Percentiles rank a stretch among this genome's conserved stretches.
These are phyloP conservation scores for Hydrozoanthus tunicans DNA, from an alignment of 64 coral and sea anemone species.

Conservation along the genomic window DNA sequence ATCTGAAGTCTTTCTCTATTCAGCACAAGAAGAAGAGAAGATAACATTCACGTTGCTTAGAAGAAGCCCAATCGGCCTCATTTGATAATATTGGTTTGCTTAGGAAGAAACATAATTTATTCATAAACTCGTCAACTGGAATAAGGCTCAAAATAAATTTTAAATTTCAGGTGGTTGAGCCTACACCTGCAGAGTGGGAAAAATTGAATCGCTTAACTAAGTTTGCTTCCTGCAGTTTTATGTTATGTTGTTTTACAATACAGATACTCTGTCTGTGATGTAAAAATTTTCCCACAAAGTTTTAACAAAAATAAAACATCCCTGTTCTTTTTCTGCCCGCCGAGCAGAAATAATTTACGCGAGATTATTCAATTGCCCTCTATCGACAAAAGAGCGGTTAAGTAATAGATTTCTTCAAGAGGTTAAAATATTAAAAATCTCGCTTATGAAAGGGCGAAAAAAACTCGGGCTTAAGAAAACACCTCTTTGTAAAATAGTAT, in stretches of 20 bases:
- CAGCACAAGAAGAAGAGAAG: background rate
- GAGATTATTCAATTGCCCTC: background rate
- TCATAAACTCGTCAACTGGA: slow-evolving; percentile 15
- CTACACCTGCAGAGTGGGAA: slow-evolving; percentile 43
- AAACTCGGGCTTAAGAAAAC: slow-evolving; percentile 43
- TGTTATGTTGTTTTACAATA: slow-evolving; percentile 46
- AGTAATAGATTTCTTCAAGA: background rate
- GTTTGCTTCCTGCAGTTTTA: slow-evolving; percentile 53
- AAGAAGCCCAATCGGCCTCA: slow-evolving; percentile 6
- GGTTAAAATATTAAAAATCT: background rate
- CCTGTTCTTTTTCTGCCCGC: slow-evolving; percentile 37
- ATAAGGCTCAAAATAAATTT: slow-evolving; percentile 26
- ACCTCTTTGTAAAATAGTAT: slow-evolving; percentile 34
- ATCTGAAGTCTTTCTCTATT: background rate
- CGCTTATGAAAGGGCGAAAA: background rate
- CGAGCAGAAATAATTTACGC: slow-evolving; percentile 23
- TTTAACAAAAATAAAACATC: slow-evolving; percentile 24
- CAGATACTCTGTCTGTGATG: slow-evolving; percentile 29
- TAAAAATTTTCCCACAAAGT: slow-evolving; percentile 14
- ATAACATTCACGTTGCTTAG: background rate
- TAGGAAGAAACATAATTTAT: slow-evolving; percentile 19
- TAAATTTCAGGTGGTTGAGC: slow-evolving; percentile 5
- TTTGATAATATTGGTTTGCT: slow-evolving; percentile 14
- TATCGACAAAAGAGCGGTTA: background rate
- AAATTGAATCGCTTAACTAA: slow-evolving; percentile 33